Conservation (phyloP, 92 coral and sea anemone genomes). For the Hydrozoanthus gracilis region DNA sequence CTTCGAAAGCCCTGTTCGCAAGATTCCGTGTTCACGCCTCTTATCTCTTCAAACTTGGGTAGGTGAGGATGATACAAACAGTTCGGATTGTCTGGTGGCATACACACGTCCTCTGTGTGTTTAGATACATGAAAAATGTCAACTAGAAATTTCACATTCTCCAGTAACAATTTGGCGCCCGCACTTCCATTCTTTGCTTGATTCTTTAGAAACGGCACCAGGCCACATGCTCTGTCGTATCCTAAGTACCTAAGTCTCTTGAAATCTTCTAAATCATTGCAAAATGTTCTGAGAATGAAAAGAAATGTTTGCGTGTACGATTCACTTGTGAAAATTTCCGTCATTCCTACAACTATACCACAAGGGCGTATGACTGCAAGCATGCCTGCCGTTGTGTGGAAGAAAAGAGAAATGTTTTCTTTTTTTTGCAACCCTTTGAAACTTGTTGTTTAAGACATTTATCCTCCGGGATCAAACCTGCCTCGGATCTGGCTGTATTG, state of each 20-base stretch:
- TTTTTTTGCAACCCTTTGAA: constrained; percentile 66
- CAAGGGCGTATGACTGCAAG: constrained; percentile 68
- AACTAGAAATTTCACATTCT: constrained; percentile 65
- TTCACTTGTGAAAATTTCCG: constrained; percentile 80
- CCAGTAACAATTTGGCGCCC: constrained; percentile 59
- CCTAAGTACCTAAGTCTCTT: constrained; percentile 62
- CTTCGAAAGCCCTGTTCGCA: constrained; percentile 76
- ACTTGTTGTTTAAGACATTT: constrained; percentile 11
- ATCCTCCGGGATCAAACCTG: constrained; percentile 47
- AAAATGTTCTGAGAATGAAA: constrained; percentile 65
- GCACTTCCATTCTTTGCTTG: constrained; percentile 70
- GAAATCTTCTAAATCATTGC: constrained; percentile 43
- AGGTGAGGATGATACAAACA: constrained; percentile 64
- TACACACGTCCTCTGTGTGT: constrained; percentile 72
- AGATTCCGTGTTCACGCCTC: constrained; percentile 71
- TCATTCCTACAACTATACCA: constrained; percentile 72
- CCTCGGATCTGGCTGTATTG: constrained; percentile 45
- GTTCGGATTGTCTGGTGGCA: constrained; percentile 73
- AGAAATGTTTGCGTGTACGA: constrained; percentile 70
- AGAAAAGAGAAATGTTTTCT: constrained; percentile 65
- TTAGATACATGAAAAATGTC: constrained; percentile 80
- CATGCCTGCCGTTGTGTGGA: constrained; percentile 76
- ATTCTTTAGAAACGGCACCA: constrained; percentile 66
- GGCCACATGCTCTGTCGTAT: constrained; percentile 75
- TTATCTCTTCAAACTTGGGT: constrained; percentile 58